phyloP scores from a whole-genome alignment of 2,888 invertebrate species.

The Scaptomyza reducta region DNA sequence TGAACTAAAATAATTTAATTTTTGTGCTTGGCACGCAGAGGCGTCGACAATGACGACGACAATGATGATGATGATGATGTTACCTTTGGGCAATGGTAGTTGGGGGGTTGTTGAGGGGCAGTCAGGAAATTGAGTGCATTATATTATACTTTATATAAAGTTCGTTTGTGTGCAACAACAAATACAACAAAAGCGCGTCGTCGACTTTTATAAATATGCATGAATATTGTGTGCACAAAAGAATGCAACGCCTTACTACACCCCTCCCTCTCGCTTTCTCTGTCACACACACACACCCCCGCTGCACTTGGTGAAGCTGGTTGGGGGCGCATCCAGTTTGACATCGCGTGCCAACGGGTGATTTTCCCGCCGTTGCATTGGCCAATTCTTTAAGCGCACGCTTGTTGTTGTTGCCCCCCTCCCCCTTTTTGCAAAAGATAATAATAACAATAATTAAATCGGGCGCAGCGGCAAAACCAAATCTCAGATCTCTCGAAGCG shows the following conservation, averaged over 20 bases:
- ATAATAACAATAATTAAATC: constrained; percentile 78
- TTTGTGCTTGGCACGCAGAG: constrained; percentile 69
- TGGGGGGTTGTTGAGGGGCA: constrained; percentile 15
- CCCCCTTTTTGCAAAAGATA: constrained; percentile 46
- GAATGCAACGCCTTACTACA: constrained; percentile 60
- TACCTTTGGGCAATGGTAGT: constrained; percentile 32
- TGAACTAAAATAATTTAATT: constrained; percentile 78
- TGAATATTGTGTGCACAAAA: constrained; percentile 73
- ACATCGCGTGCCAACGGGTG: constrained; percentile 81
- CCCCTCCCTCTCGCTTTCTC: background rate
- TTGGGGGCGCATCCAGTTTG: constrained; percentile 57
- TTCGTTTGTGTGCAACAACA: constrained; percentile 63
- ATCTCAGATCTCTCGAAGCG: constrained; percentile 52
- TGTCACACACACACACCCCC: background rate
- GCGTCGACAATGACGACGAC: constrained; percentile 26
- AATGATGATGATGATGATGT: constrained; percentile 29
- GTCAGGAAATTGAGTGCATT: constrained; percentile 73
- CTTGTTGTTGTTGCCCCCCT: too few species aligned
- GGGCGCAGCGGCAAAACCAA: constrained; percentile 72
- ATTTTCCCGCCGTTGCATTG: constrained; percentile 80
- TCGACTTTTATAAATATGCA: constrained; percentile 71
- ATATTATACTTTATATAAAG: constrained; percentile 41
- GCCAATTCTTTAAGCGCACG: constrained; percentile 66
- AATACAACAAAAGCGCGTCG: constrained; percentile 74
- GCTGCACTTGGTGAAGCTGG: background rate